Evolutionary conservation across 2,888 invertebrate species (phyloP).

Genomic region (Molorchus minor): DNA sequence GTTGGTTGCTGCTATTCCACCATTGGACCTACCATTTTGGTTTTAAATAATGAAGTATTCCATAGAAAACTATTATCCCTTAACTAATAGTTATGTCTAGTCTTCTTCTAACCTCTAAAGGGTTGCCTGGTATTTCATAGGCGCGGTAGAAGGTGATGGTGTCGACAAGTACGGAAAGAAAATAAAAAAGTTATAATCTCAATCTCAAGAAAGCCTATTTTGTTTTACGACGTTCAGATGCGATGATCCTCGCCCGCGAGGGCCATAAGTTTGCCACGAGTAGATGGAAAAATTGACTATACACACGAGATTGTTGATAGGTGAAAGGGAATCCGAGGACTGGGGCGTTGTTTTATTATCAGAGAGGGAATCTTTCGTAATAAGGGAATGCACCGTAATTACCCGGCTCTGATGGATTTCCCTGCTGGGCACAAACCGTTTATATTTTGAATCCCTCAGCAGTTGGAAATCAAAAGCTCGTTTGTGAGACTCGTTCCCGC

Average conservation of each 20-base stretch:
- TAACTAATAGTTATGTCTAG: too few species aligned
- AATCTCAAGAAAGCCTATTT: conserved; percentile 42
- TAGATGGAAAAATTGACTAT: conserved; percentile 48
- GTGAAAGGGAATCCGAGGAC: conserved; percentile 22
- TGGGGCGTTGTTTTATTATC: conserved; percentile 46
- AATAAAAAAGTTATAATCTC: conserved; percentile 34
- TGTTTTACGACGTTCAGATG: conserved; percentile 39
- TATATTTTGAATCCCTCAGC: conserved; percentile 53
- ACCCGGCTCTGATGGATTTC: conserved; percentile 51
- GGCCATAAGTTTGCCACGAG: conserved; percentile 41
- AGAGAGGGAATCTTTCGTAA: conserved; percentile 46
- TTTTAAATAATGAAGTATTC: too few species aligned
- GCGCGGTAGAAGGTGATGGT: too few species aligned
- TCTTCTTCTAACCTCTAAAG: too few species aligned
- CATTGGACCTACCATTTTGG: too few species aligned
- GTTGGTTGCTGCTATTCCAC: too few species aligned
- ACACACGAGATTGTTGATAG: conserved; percentile 37
- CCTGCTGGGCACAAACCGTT: conserved; percentile 48
- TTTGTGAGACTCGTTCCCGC: conserved; percentile 51
- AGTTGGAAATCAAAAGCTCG: conserved; percentile 58
- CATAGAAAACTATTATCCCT: too few species aligned
- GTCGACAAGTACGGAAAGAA: too few species aligned
- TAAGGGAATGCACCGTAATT: conserved; percentile 48
- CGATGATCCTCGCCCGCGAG: conserved; percentile 40
- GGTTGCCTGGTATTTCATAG: too few species aligned